Evolutionary conservation across 2,113 vertebrate species (phyloP), one percentile per base, ranked within the genome.

Genomic region (Suricata suricatta): DNA sequence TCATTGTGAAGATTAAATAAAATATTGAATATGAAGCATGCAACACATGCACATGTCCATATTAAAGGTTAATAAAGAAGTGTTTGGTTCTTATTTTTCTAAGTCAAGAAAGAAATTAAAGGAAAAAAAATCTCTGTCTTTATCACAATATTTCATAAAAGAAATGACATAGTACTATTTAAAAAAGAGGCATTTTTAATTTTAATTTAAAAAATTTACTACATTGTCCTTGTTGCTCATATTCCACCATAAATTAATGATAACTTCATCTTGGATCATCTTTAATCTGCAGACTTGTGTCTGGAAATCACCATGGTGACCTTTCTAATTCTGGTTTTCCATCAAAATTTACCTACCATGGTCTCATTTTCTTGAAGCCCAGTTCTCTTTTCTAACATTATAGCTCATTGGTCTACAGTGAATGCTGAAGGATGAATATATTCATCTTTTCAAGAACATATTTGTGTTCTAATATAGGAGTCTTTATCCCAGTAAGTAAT

Each of bases 1-100:
- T 90, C 84, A 76, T 54, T 85, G 35, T 85, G 74, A 66, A 66
- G n/a, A 79, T 87, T 88, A 81, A 96, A 96, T 91, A 91, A n/a
- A 76, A 90, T 54, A 82, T 17, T 12, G 23, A 96, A 84, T 25
- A 13, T 52, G 66, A 97, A 80, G 6, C 50, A 87, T 14, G 50
- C 76, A 90, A 63, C n/a, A 83, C 27, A 23, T 44, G 19, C 31
- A 0, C 33, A 25, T 50, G 41, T 74, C 54, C 41, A 52, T 29
- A 76, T 83, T 92, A 81, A 95, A 91, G n/a, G 63, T 85, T 54
- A 96, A 74, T 27, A 11, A 90, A 93, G 66, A 19, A 4, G n/a
- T 81, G 33, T n/a, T 89, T n/a, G 33, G 5, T 93, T 94, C 93
- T 89, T 71, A 76, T 81, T 95, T 89, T 90, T 52, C 25, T 9